These are phyloP conservation scores for Papilio aristodemus DNA, from an alignment of 1,140 invertebrate species.

Conservation along the genomic window DNA sequence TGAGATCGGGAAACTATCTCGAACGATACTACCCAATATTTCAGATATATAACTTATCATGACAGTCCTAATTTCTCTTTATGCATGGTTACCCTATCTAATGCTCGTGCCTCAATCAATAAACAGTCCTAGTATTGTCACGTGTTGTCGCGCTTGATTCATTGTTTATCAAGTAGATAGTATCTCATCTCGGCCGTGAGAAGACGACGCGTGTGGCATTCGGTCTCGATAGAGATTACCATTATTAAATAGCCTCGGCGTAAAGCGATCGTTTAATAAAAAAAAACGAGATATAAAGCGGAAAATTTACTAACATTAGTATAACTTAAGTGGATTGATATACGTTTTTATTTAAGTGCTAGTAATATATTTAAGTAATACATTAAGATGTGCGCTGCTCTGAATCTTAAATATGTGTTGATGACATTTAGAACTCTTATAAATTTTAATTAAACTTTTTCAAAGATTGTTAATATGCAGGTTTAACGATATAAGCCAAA, in stretches of 20 bases:
- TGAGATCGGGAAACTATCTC: too few relatives aligned
- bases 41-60: neutral
- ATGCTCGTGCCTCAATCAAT: slow-evolving; percentile 43
- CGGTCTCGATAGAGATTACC: slow-evolving; percentile 6
- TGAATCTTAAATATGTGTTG: neutral
- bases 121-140: slow-evolving; percentile 37
- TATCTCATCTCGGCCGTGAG: slow-evolving; percentile 27
- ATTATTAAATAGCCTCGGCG: neutral
- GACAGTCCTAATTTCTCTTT: slow-evolving; percentile 1
- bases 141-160: slow-evolving; percentile 42
- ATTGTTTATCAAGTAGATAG: slow-evolving; percentile 35
- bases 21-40: too few relatives aligned
- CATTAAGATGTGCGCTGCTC: neutral
- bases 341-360: slow-evolving; percentile 19
- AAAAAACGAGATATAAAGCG: slow-evolving; percentile 12
- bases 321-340: neutral
- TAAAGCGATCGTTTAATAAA: slow-evolving; percentile 9
- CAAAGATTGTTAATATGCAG: neutral
- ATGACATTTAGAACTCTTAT: neutral
- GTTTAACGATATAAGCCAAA: neutral
- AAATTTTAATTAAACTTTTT: neutral
- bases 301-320: slow-evolving; percentile 11
- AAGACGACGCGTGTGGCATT: slow-evolving; percentile 40
- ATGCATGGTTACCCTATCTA: slow-evolving; percentile 29
- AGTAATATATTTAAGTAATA: slow-evolving; percentile 10